Conservation (phyloP, 2,113 vertebrate species). For the Arvicanthis niloticus region DNA sequence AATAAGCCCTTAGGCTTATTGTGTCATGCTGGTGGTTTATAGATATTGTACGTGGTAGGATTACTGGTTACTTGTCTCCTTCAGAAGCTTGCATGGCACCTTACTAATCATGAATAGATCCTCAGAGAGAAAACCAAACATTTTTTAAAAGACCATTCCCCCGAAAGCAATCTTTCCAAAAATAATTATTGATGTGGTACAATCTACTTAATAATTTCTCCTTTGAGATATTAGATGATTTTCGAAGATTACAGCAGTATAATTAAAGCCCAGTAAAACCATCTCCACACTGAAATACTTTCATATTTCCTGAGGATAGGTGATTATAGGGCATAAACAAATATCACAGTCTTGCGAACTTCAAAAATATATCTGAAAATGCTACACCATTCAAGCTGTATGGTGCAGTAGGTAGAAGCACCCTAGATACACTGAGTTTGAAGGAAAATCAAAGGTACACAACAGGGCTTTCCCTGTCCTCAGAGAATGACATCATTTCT, state of each 20-base stretch:
- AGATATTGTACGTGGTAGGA: background rate
- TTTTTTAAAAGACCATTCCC: constrained; percentile 19
- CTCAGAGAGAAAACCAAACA: background rate
- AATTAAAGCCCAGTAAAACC: background rate
- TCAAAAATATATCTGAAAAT: background rate
- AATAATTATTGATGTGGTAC: constrained; percentile 12
- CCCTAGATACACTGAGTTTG: background rate
- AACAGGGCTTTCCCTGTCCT: constrained; percentile 67
- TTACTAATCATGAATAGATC: background rate
- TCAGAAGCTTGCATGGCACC: background rate
- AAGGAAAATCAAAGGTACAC: constrained; percentile 46
- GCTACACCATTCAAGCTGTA: fast-evolving
- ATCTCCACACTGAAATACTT: background rate
- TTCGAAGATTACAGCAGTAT: background rate
- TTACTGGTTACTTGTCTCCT: background rate
- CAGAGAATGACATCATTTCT: constrained; percentile 66
- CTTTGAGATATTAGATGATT: background rate
- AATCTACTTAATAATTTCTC: background rate
- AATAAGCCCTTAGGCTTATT: background rate
- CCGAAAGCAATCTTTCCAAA: background rate
- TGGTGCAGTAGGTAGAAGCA: background rate
- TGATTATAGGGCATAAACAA: background rate
- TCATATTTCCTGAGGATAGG: background rate
- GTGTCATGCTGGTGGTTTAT: background rate
- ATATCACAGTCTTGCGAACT: background rate